Percentiles rank a stretch among this genome's conserved stretches.
phyloP scores from a whole-genome alignment of 2,888 invertebrate genomes.

The Cyaniris semiargus region DNA sequence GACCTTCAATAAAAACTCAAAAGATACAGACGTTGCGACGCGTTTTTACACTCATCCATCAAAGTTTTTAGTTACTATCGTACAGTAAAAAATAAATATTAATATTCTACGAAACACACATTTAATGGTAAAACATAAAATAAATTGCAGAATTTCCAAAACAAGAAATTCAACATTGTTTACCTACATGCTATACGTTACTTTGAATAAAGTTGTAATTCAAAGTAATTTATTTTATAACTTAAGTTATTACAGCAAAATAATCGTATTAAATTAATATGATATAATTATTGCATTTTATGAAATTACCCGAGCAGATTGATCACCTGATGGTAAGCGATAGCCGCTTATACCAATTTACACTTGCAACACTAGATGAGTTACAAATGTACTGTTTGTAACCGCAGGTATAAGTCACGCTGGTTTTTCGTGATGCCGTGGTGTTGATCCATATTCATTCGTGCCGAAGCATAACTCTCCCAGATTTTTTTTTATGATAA shows the following conservation, averaged over 20 bases:
- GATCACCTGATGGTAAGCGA: not conserved
- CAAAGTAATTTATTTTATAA: not conserved
- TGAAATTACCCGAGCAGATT: not conserved
- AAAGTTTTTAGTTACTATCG: not conserved
- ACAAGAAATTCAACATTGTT: not conserved
- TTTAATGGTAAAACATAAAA: not conserved
- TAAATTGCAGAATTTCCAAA: not conserved
- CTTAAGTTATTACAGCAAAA: not conserved
- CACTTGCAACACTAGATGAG: too few species aligned
- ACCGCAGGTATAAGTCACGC: too few species aligned
- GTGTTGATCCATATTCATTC: too few species aligned
- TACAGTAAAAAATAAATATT: not conserved
- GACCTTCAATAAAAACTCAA: not conserved
- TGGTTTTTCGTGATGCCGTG: too few species aligned
- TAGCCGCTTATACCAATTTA: too few species aligned
- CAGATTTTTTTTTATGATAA: too few species aligned
- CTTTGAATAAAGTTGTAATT: not conserved
- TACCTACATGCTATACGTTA: not conserved
- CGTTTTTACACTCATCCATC: not conserved
- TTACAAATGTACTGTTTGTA: too few species aligned
- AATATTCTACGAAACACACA: not conserved
- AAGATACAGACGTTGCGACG: not conserved
- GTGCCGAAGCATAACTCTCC: too few species aligned
- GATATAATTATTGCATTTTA: not conserved
- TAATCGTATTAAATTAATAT: not conserved